phyloP scores from a whole-genome alignment of 2,888 invertebrate species.

The Fissipunctia ypsillon region DNA sequence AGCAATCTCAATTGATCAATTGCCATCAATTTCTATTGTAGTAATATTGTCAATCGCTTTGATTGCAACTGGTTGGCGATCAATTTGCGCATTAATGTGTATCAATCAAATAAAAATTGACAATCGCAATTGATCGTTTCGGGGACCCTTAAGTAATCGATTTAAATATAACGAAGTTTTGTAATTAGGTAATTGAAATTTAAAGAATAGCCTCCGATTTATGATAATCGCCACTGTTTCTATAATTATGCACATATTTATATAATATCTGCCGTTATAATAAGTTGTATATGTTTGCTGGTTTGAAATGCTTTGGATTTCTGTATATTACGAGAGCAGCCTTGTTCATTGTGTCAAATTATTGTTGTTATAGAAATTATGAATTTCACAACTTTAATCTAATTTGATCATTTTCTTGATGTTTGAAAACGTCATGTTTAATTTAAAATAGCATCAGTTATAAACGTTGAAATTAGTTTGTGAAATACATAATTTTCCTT shows the following conservation, averaged over 20 bases:
- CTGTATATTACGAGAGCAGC: conserved; percentile 7
- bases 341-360: not conserved
- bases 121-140: no score
- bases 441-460: not conserved
- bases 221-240: conserved; percentile 52
- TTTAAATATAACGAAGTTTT: conserved; percentile 16
- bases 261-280: conserved; percentile 27
- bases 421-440: no score
- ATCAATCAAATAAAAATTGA: no score
- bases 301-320: conserved; percentile 17
- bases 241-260: conserved; percentile 55
- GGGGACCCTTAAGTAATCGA: no score
- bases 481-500: not conserved
- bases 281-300: conserved; percentile 50
- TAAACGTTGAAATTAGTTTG: not conserved
- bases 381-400: no score
- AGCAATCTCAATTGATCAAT: no score
- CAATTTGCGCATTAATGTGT: no score
- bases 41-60: no score
- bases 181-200: conserved; percentile 56
- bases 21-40: no score
- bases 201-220: conserved; percentile 41
- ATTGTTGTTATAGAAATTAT: conserved; percentile 1
- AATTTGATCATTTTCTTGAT: not conserved
- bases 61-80: no score